Evolutionary conservation across 1,140 invertebrate species (phyloP), one percentile per base, ranked within the genome.

Genomic region (Drosophila littoralis): DNA sequence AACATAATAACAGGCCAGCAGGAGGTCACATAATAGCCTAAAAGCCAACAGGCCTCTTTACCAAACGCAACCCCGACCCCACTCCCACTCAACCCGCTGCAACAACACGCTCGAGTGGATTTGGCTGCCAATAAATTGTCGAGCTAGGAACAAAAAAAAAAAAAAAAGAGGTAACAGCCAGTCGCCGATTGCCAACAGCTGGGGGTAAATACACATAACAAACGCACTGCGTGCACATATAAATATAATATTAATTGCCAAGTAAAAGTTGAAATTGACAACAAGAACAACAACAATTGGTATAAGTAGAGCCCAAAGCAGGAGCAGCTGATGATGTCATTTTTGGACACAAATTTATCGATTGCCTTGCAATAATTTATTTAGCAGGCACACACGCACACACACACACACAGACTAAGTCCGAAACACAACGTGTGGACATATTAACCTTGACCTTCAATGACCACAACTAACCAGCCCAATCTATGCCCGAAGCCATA

Each of bases 351-450:
- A 66, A 61, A 55, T 76, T 72, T 89, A 89, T 89, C 63, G 84
- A 89, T 86, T 80, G 64, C 50, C 72, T 72, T 80, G 71, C 81
- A 79, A 88, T 88, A 88, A 88, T 84, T 84, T 77, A 90, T 90
- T 84, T 73, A 71, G 63, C 71, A 80, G 73, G 70, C 63, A 72
- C 32, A 60, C 43, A 60, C 35, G 1, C 17, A 17, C 17, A 17
- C 17, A 1, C 17, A 17, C 13, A 45, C 38, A 5, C 8, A 54
- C 51, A 35, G 22, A 40, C 61, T 22, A 83, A 79, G 76, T 72
- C 61, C 61, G 63, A 77, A 51, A 12, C 60, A 52, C 58, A 69
- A 68, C 79, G 59, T 72, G 46, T 35, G 63, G 36, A 32, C 68
- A 52, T 46, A 73, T 73, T 84, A 71, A 90, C 84, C 85, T 80